phyloP scores from a whole-genome alignment of 2,113 vertebrate genomes.

The Sinocyclocheilus maitianheensis region DNA sequence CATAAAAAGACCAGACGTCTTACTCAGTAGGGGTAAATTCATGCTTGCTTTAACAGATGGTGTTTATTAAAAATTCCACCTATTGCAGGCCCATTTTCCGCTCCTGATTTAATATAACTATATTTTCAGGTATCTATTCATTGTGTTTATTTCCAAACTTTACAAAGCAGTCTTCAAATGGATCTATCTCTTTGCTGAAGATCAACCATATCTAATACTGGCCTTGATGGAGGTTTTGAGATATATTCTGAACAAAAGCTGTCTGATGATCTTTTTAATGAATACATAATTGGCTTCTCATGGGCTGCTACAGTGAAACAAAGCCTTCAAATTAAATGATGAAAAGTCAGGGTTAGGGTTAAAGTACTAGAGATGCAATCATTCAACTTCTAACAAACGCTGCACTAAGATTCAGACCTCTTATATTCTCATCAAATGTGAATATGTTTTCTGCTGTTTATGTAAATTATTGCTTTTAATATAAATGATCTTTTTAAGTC shows the following conservation, averaged over 20 bases:
- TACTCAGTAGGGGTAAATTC: constrained; percentile 69
- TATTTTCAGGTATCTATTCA: constrained; percentile 9
- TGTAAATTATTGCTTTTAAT: background rate
- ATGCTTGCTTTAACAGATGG: constrained; percentile 78
- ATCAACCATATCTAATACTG: constrained; percentile 34
- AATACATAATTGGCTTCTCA: constrained; percentile 35
- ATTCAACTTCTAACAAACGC: background rate
- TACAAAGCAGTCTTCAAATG: background rate
- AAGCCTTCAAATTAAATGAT: background rate
- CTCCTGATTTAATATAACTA: constrained; percentile 26
- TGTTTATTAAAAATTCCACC: constrained; percentile 69
- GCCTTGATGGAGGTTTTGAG: constrained; percentile 17
- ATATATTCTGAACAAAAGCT: constrained; percentile 11
- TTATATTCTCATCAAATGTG: background rate
- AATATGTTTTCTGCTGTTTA: background rate
- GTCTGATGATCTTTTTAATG: constrained; percentile 37
- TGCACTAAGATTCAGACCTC: background rate
- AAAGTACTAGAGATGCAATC: background rate
- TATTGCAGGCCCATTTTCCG: constrained; percentile 32
- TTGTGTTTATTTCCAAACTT: background rate
- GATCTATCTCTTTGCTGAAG: constrained; percentile 14
- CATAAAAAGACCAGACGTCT: constrained; percentile 69
- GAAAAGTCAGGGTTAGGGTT: background rate
- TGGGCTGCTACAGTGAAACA: background rate
- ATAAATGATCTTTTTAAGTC: background rate